Conservation (phyloP, 2,113 vertebrate species). For the Megalops atlanticus region DNA sequence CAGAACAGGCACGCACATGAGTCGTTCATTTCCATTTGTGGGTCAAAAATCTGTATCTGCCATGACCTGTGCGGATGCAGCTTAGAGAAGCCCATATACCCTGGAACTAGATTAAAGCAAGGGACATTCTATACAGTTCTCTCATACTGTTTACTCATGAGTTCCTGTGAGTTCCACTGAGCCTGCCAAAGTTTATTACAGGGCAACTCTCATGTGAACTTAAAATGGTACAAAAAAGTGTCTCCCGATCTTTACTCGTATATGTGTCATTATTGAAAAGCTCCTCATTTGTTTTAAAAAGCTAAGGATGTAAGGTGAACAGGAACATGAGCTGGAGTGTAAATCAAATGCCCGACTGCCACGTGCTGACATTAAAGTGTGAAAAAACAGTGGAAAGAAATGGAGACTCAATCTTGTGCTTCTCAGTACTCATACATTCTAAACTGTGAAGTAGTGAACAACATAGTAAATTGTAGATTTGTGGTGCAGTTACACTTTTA, state of each 20-base stretch:
- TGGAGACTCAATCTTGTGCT: not conserved
- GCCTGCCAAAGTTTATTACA: not conserved
- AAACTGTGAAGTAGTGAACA: not conserved
- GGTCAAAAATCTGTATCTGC: constrained; percentile 37
- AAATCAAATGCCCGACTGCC: not conserved
- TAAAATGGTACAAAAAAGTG: no score
- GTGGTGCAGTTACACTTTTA: not conserved
- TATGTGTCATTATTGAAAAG: not conserved
- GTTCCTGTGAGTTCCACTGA: constrained; percentile 21
- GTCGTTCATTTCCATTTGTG: constrained; percentile 32
- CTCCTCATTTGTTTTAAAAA: not conserved
- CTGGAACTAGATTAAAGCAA: constrained; percentile 28
- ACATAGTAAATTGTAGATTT: not conserved
- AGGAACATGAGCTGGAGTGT: not conserved
- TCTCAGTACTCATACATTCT: not conserved
- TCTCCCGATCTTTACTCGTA: not conserved
- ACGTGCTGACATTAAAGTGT: not conserved
- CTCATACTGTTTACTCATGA: not conserved
- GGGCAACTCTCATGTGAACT: not conserved
- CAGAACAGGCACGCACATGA: constrained; percentile 32
- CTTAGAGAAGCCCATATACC: constrained; percentile 23
- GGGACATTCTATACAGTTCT: constrained; percentile 21
- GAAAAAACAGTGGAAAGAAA: not conserved
- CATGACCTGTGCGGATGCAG: constrained; percentile 30
- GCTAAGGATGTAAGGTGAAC: not conserved